phyloP scores from a whole-genome alignment of 2,113 vertebrate species.

The Eurystomus gularis region DNA sequence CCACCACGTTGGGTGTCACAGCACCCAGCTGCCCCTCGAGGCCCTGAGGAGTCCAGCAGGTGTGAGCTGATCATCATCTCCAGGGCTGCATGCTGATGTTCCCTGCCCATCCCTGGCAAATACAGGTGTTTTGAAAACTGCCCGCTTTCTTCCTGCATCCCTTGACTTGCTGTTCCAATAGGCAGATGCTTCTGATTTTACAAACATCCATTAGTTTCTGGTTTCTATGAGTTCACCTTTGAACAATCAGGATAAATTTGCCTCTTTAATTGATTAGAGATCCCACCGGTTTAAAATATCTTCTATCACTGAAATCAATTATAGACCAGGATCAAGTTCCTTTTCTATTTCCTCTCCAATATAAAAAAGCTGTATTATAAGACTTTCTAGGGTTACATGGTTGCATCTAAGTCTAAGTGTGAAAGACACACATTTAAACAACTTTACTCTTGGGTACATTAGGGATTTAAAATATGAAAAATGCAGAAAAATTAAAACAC shows the following conservation, averaged over 20 bases:
- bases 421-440: not conserved
- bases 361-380: not conserved
- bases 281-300: not conserved
- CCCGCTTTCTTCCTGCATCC: not conserved
- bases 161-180: not conserved
- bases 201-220: not conserved
- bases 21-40: accelerated
- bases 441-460: not conserved
- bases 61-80: accelerated
- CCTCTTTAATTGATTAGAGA: not conserved
- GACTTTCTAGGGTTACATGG: not conserved
- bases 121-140: not conserved
- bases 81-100: accelerated
- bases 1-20: accelerated
- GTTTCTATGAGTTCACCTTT: not conserved
- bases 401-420: not conserved
- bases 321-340: not conserved
- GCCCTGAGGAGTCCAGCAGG: accelerated
- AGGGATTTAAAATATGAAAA: not conserved
- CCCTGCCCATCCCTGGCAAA: not conserved
- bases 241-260: not conserved
- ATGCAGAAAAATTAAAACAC: not conserved
- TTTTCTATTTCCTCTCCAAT: not conserved
- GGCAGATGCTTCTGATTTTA: not conserved
- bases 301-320: not conserved